Evolutionary conservation across 1,140 invertebrate species (phyloP).

Genomic region (Trichonephila inaurata): DNA sequence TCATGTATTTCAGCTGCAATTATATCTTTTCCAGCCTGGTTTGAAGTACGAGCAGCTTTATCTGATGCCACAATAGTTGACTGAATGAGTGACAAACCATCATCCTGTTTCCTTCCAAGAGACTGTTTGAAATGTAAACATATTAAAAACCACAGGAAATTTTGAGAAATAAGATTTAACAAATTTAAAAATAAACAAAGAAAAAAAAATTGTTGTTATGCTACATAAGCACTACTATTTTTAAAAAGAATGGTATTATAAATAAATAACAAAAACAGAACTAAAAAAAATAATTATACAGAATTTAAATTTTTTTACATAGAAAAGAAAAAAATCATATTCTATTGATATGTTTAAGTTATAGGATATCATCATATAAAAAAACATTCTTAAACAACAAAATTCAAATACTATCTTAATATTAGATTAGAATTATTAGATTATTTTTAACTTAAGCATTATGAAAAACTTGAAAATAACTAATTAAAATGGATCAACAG

Average conservation of each 20-base stretch:
- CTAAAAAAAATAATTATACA: background rate
- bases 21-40: conserved; percentile 92
- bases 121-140: conserved; percentile 83
- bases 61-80: conserved; percentile 95
- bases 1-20: conserved; percentile 94
- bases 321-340: no score
- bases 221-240: background rate
- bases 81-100: conserved; percentile 94
- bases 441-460: no score
- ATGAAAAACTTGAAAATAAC: no score
- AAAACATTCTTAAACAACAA: no score
- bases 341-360: no score
- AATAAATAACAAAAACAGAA: background rate
- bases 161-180: background rate
- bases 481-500: no score
- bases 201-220: no score
- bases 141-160: no score
- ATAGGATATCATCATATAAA: no score
- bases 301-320: background rate
- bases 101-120: conserved; percentile 90
- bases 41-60: conserved; percentile 92
- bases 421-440: no score
- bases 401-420: no score
- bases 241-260: background rate
- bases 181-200: background rate